phyloP scores from a whole-genome alignment of 2,888 invertebrate species.

The Drosophila melanosoma region DNA sequence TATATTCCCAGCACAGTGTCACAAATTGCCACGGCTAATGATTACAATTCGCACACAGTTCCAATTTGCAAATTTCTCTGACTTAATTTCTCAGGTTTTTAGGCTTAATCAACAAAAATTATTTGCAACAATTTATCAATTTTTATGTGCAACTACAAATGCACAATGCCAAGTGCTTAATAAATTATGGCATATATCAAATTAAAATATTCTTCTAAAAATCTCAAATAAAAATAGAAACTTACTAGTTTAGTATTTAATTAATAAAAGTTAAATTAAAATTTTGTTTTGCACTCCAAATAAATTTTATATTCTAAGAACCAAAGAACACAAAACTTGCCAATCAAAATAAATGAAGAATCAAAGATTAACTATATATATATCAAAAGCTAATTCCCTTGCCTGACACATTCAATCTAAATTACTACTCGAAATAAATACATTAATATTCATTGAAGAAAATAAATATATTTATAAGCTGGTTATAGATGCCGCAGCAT shows the following conservation, averaged over 20 bases:
- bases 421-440: conserved; percentile 14
- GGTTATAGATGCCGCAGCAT: conserved; percentile 14
- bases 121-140: conserved; percentile 26
- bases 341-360: neutral
- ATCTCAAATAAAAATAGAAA: no score
- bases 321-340: neutral
- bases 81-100: conserved; percentile 43
- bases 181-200: neutral
- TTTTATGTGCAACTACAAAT: conserved; percentile 34
- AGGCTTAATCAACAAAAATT: conserved; percentile 23
- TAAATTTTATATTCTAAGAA: neutral
- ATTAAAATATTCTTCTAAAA: neutral
- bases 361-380: neutral
- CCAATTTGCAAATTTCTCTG: conserved; percentile 31
- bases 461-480: conserved; percentile 46
- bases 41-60: conserved; percentile 30
- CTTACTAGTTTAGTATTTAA: no score
- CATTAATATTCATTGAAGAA: conserved; percentile 52
- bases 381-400: neutral
- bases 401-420: conserved; percentile 21
- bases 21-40: conserved; percentile 59
- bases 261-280: neutral
- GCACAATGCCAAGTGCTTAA: conserved; percentile 32
- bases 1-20: conserved; percentile 57
- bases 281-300: no score